phyloP scores from a whole-genome alignment of 2,797 vertebrate genomes.

The Propithecus perrieri region DNA sequence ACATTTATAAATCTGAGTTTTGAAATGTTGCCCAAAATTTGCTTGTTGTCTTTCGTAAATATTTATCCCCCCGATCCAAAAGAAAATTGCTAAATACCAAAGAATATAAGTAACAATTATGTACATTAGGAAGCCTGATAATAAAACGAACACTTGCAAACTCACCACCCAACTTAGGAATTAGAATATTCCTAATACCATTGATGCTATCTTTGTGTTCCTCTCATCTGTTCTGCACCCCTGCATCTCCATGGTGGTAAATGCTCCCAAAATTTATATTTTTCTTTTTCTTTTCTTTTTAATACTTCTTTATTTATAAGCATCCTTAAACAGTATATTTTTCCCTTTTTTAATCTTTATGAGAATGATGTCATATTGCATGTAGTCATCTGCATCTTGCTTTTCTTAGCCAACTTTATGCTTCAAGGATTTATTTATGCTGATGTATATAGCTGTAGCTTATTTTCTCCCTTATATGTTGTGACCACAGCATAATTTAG shows the following conservation, averaged over 20 bases:
- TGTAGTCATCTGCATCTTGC: not conserved
- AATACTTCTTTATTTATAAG: not conserved
- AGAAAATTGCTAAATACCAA: not conserved
- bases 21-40: conserved; percentile 87
- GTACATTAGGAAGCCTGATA: not conserved
- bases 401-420: not conserved
- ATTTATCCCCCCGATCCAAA: conserved; percentile 78
- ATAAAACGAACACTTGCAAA: not conserved
- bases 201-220: not conserved
- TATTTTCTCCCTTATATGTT: not conserved
- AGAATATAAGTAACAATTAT: not conserved
- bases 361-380: not conserved
- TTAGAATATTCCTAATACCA: not conserved
- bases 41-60: conserved; percentile 80
- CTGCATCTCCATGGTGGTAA: not conserved
- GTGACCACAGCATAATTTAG: not conserved
- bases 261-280: not conserved
- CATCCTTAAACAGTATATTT: not conserved
- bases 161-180: not conserved
- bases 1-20: conserved; percentile 88
- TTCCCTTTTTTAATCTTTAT: not conserved
- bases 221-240: not conserved
- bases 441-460: not conserved
- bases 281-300: not conserved
- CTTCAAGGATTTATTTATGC: not conserved